Evolutionary conservation across 2,797 vertebrate genomes (phyloP).

Genomic region (Neosalanx taihuensis): DNA sequence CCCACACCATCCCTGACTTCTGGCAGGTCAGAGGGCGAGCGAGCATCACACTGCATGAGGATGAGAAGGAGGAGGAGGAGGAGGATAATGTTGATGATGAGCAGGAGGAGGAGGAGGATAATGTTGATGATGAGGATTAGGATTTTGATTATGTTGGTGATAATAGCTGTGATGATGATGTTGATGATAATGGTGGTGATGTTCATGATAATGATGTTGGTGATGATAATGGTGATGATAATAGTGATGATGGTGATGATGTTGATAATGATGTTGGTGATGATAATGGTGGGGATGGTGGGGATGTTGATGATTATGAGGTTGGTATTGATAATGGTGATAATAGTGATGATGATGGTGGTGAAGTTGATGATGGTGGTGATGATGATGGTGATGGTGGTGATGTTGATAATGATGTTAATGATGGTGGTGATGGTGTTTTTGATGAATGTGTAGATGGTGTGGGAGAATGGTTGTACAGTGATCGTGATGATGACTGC

Average conservation of each 20-base stretch:
- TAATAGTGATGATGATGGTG: slow-evolving; percentile 69
- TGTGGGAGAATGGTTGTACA: slow-evolving; percentile 87
- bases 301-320: background rate
- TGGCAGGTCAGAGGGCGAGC: slow-evolving; percentile 85
- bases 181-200: too few relatives aligned
- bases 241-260: too few relatives aligned
- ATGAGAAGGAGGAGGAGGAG: background rate
- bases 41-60: background rate
- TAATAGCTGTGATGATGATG: too few relatives aligned
- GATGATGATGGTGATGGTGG: background rate
- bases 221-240: too few relatives aligned
- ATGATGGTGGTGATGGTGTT: background rate
- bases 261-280: too few relatives aligned
- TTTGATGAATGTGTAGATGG: slow-evolving; percentile 72
- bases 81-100: background rate
- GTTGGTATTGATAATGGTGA: background rate
- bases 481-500: slow-evolving; percentile 89
- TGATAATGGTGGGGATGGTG: too few relatives aligned
- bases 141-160: too few relatives aligned
- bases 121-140: too few relatives aligned
- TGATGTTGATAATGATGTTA: too few relatives aligned
- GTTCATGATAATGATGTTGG: too few relatives aligned
- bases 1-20: slow-evolving; percentile 95
- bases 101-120: too few relatives aligned
- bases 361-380: slow-evolving; percentile 68